Percentiles rank a stretch among this genome's conserved stretches.
These are phyloP conservation scores for Apotomis turbidana DNA, from an alignment of 2,888 invertebrate species.

Conservation along the genomic window DNA sequence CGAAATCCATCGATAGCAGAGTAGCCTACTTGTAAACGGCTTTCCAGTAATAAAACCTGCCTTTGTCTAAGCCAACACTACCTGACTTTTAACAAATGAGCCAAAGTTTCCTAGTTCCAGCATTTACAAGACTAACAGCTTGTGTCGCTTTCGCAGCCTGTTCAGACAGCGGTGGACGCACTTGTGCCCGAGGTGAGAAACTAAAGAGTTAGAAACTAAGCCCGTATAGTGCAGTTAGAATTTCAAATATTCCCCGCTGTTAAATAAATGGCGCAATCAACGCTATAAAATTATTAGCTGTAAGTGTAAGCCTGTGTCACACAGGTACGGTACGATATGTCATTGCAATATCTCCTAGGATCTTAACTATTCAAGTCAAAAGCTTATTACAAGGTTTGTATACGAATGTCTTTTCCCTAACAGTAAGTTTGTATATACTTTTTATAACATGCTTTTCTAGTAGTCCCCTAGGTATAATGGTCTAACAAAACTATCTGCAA, in stretches of 20 bases:
- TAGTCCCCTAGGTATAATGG: no score
- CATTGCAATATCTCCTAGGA: not conserved
- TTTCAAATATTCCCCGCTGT: conserved; percentile 9
- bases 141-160: not conserved
- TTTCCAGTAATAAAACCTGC: not conserved
- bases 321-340: not conserved
- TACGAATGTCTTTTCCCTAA: no score
- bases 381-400: no score
- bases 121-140: not conserved
- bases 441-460: no score
- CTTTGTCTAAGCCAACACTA: not conserved
- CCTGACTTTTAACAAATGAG: conserved; percentile 1
- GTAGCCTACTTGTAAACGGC: not conserved
- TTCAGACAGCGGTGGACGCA: not conserved
- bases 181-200: not conserved
- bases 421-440: no score
- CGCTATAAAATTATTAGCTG: not conserved
- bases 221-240: not conserved
- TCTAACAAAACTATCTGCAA: no score
- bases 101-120: conserved; percentile 2
- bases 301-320: not conserved
- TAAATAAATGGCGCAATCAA: conserved; percentile 11
- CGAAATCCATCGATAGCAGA: not conserved
- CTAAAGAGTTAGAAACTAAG: conserved; percentile 9
- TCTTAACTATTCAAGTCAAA: no score